phyloP scores from a whole-genome alignment of 2,797 vertebrate species.

The Chelon auratus region DNA sequence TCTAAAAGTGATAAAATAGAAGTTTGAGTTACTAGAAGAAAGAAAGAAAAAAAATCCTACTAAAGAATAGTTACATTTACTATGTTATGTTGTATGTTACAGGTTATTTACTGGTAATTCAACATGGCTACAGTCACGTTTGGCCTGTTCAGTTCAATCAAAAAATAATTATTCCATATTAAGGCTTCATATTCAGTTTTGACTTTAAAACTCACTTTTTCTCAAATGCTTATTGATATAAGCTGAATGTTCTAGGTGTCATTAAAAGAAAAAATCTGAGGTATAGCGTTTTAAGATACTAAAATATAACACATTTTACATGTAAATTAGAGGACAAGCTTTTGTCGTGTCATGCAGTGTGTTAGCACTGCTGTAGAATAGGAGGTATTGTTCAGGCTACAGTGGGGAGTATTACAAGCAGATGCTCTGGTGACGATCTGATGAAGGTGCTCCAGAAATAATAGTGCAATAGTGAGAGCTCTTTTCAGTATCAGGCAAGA shows the following conservation, averaged over 20 bases:
- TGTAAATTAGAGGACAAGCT: not conserved
- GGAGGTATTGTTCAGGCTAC: too few relatives aligned
- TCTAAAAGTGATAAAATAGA: not conserved
- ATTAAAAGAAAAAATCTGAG: slow-evolving; percentile 3
- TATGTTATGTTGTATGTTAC: too few relatives aligned
- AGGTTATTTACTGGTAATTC: not conserved
- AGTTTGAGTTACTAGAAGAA: not conserved
- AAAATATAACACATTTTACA: not conserved
- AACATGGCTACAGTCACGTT: too few relatives aligned
- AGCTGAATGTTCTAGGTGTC: not conserved
- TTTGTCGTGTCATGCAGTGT: too few relatives aligned
- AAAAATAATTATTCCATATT: not conserved
- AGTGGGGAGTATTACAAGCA: too few relatives aligned
- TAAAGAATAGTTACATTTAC: too few relatives aligned
- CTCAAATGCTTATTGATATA: too few relatives aligned
- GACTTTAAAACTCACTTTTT: not conserved
- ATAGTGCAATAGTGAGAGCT: slow-evolving; percentile 36
- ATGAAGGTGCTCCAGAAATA: slow-evolving; percentile 40
- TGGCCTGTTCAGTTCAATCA: not conserved
- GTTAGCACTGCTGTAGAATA: too few relatives aligned
- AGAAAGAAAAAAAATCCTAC: not conserved
- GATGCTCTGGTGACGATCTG: slow-evolving; percentile 14
- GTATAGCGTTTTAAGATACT: not conserved
- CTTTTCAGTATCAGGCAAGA: slow-evolving; percentile 38
- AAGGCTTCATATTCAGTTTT: not conserved